Evolutionary conservation across 2,888 invertebrate species (phyloP).

Genomic region (Congeria kusceri): DNA sequence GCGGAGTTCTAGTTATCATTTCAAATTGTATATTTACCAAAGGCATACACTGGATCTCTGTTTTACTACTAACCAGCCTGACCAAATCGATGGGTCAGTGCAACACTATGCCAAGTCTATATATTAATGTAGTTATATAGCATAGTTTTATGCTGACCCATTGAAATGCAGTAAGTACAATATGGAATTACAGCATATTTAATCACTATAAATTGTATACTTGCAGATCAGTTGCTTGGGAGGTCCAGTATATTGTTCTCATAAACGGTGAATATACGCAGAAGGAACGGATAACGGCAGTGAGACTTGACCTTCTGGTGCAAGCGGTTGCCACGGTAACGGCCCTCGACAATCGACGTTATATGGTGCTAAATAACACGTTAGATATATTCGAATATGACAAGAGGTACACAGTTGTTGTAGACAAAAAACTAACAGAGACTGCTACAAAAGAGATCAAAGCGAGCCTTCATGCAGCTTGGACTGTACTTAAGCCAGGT

Average conservation of each 20-base stretch:
- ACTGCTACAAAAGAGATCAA: constrained; percentile 45
- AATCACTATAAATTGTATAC: too few relatives aligned
- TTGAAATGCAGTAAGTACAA: too few relatives aligned
- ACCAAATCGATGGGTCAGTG: too few relatives aligned
- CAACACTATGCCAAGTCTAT: too few relatives aligned
- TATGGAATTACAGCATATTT: too few relatives aligned
- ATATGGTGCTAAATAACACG: constrained; percentile 33
- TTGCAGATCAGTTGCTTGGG: constrained; percentile 27
- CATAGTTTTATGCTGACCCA: too few relatives aligned
- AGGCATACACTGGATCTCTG: too few relatives aligned
- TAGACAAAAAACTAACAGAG: constrained; percentile 56
- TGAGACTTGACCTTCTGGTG: constrained; percentile 40
- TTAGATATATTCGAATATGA: constrained; percentile 48
- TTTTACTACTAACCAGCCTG: too few relatives aligned
- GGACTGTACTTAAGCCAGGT: constrained; percentile 47
- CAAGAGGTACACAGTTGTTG: constrained; percentile 58
- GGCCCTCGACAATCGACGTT: constrained; percentile 25
- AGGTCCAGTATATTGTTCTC: constrained; percentile 57
- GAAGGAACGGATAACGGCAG: constrained; percentile 17
- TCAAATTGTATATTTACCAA: too few relatives aligned
- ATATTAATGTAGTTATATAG: too few relatives aligned
- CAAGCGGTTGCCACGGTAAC: constrained; percentile 32
- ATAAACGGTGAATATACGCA: constrained; percentile 39
- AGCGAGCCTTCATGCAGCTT: constrained; percentile 48
- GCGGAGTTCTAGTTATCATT: too few relatives aligned